phyloP scores from a whole-genome alignment of 53 echinoderm and acorn worm species.

The Zoroaster sp. region DNA sequence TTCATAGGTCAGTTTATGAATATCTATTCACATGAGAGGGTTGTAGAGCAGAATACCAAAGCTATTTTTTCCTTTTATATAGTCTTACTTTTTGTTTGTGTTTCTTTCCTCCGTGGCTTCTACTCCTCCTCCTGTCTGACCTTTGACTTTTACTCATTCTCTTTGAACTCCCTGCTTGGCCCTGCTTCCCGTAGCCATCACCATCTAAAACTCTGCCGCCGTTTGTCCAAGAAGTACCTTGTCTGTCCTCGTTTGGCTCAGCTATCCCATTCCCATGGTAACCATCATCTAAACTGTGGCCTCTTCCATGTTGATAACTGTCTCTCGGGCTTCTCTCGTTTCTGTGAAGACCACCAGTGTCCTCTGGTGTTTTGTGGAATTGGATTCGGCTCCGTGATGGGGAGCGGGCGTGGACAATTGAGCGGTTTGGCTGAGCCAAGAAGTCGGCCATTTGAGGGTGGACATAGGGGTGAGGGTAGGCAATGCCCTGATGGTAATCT shows the following conservation, averaged over 20 bases:
- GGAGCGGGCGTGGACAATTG: background rate
- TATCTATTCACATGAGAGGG: no score
- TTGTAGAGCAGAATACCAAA: no score
- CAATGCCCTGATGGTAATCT: background rate
- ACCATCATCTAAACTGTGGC: constrained; percentile 8
- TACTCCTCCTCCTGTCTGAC: background rate
- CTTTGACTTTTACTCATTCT: background rate
- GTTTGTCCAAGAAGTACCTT: background rate
- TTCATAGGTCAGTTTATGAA: no score
- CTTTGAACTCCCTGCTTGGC: background rate
- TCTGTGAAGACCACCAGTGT: background rate
- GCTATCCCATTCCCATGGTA: background rate
- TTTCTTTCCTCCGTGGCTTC: constrained; percentile 40
- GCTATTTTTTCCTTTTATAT: no score
- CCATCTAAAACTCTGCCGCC: background rate
- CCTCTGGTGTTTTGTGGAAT: background rate
- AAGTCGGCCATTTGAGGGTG: constrained; percentile 15
- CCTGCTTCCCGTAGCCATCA: background rate
- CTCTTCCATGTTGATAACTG: background rate
- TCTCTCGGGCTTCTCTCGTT: background rate
- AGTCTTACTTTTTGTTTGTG: constrained; percentile 28
- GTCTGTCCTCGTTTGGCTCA: background rate
- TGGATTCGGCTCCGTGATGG: background rate
- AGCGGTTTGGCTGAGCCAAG: constrained; percentile 3
- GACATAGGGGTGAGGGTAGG: background rate